Evolutionary conservation across 53 echinoderm and acorn worm genomes (phyloP), one percentile per base, ranked within the genome.

Genomic region (Mesocentrotus franciscanus): DNA sequence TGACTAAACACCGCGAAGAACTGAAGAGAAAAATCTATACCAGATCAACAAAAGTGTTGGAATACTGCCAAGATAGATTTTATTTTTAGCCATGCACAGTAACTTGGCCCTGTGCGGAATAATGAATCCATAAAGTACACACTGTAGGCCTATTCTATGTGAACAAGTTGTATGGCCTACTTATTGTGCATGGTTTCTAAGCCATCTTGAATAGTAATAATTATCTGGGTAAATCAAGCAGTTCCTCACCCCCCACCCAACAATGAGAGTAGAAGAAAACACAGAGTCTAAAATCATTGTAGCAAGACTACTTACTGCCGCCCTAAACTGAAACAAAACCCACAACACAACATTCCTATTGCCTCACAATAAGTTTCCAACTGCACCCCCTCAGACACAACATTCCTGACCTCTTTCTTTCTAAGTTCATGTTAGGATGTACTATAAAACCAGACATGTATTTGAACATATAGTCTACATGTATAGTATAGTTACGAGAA

Each of bases 181-280:
- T 5, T 49, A 84, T 9, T 87, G 58, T 57, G 87, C 56, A 87
- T n/a, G 85, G 85, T 56, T 85, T 85, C 85, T 32, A 57, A 57
- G 56, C 58, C 27, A 84, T 49, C 39, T 42, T 33, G 49, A 49
- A 49, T 49, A 49, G 49, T 49, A 49, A 49, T 49, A 49, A 49
- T 49, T 7, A 49, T 6, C 49, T 49, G 71, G 20, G 71, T 71
- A 49, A 49, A 5, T 71, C 22, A 22, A 33, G 32, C 78, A 78
- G 34, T 64, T 64, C 33, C 33, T 8, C 14, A 29, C 18, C 36
- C 35, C 36, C 79, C 79, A 1, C 79, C 20, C 79, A 39, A 8
- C 1, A 1, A 34, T 78, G n/a, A 14, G n/a, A 24, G 26, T 9
- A 71, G 71, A 71, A 30, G 22, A 16, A 17, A 36, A n/a, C n/a